Base-by-base conservation (phyloP, 2,113 vertebrate species). In the Calidris pygmaea region DNA sequence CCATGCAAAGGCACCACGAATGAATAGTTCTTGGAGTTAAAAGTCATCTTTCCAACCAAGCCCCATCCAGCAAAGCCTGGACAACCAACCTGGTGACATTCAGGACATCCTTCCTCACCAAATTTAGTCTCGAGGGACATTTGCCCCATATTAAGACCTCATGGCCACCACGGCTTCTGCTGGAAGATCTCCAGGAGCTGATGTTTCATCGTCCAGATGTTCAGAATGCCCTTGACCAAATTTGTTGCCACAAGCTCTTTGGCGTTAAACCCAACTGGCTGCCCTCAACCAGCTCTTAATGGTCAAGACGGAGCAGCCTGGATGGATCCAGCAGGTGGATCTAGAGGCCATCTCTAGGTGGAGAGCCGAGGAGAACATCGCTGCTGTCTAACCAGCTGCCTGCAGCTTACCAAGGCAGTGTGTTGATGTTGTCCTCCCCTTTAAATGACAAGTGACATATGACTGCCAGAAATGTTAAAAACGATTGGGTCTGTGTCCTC, bases 81-180 rank as follows among this genome's bases (percentile, higher is more conserved):
- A 7, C 14, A 24, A n/a, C n/a, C 32, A n/a, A 11, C 11, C 32
- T 5, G 2, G 55, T 41, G 76, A 45, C 26, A 53, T 7, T 22
- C 7, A 0, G 35, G 68, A 73, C 39, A 14, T 9, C 23, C 35
- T 7, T 26, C 14, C 32, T 23, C 0, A 0, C 15, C 12, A 59
- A 26, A 27, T 10, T 43, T 12, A 16, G 18, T 29, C 62, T 53
- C 63, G 2, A 26, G 52, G 41, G 47, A 50, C n/a, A 27, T 27
- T 53, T 56, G 67, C 35, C 47, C 50, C 2, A 0, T 5, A 2
- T 7, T 1, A 10, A 35, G 63, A 56, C 30, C 35, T 47, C 55
- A 41, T 1, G 9, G 80, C 29, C 58, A 73, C 50, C 76, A 34
- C 0, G 0, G 58, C 29, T 65, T 21, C 63, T 77, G 21, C 87